Conservation (phyloP, 2,888 invertebrate species). For the Opisthograptis luteolata region DNA sequence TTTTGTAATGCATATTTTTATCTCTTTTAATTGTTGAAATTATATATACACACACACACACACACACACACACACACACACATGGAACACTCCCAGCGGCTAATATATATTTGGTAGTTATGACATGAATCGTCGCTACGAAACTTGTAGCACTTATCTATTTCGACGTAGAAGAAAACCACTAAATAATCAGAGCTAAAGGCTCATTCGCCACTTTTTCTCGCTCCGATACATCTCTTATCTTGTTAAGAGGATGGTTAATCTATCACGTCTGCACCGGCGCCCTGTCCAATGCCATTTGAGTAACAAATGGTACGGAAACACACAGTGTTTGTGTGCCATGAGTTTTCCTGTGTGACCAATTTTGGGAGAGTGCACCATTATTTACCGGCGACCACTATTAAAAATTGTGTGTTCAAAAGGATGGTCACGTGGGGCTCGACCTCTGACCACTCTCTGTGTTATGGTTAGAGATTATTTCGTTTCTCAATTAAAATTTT, state of each 20-base stretch:
- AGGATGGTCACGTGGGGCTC: too few species aligned
- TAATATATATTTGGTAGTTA: too few species aligned
- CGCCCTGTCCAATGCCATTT: constrained; percentile 53
- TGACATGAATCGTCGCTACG: too few species aligned
- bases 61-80: too few species aligned
- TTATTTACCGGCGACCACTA: constrained; percentile 1
- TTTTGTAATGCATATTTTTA: too few species aligned
- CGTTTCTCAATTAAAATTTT: too few species aligned
- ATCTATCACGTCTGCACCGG: constrained; percentile 60
- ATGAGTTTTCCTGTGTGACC: neutral
- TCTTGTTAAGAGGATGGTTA: constrained; percentile 43
- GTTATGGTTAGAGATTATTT: too few species aligned
- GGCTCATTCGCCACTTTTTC: constrained; percentile 6
- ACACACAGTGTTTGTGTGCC: constrained; percentile 1
- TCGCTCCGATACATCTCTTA: constrained; percentile 21
- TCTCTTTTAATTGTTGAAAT: too few species aligned
- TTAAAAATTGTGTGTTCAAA: neutral
- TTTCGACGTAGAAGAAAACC: neutral
- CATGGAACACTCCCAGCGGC: too few species aligned
- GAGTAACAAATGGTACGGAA: constrained; percentile 54
- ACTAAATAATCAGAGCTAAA: neutral
- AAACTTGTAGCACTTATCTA: too few species aligned
- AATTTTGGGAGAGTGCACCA: constrained; percentile 6
- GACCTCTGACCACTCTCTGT: too few species aligned
- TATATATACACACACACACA: too few species aligned